Base-by-base conservation (phyloP, 1,140 invertebrate genomes). In the Asbolus verrucosus region DNA sequence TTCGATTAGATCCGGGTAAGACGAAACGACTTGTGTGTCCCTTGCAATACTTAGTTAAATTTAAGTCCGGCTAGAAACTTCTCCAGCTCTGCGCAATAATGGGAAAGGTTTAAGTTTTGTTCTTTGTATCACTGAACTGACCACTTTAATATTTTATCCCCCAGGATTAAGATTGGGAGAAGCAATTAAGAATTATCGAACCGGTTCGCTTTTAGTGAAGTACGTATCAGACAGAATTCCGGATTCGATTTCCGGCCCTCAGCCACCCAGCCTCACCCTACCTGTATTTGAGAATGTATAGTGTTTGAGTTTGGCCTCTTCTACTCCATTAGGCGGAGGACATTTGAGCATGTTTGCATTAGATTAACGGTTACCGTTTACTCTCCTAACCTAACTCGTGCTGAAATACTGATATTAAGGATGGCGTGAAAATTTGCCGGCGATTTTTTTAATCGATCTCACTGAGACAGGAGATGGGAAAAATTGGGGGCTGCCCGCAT, bases 181-280 rank as follows among this genome's bases (percentile, higher is more conserved):
- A 67, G 46, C 65, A 67, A 67, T 54, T 54, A 67, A 67, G 50
- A 67, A 67, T 60, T 67, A 67, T 59, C 50, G 46, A 65, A 31
- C 63, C 63, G 38, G 11, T 27, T 65, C 39, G 43, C 63, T 65
- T 65, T 65, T 41, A 39, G 39, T 65, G 21, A 43, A 65, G 39
- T 65, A 65, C 39, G 39, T 65, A 46, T 65, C 63, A 46, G 63
- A 41, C 39, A 41, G 61, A 65, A 41, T 46, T 46, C 63, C 39
- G 63, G 63, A 9, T 65, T 65, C 63, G 18, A 65, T 65, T 65
- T 65, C 63, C 63, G 63, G 31, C 16, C 31, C 27, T 31, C 38
- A 46, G 18, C 21, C 39, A 6, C 62, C 24, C 24, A 33, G 11
- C 33, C 15, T 33, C 21, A 27, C 15, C 15, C 59, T 18, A 61